Conservation (phyloP, 2,888 invertebrate species). For the Euzophera pinguis region DNA sequence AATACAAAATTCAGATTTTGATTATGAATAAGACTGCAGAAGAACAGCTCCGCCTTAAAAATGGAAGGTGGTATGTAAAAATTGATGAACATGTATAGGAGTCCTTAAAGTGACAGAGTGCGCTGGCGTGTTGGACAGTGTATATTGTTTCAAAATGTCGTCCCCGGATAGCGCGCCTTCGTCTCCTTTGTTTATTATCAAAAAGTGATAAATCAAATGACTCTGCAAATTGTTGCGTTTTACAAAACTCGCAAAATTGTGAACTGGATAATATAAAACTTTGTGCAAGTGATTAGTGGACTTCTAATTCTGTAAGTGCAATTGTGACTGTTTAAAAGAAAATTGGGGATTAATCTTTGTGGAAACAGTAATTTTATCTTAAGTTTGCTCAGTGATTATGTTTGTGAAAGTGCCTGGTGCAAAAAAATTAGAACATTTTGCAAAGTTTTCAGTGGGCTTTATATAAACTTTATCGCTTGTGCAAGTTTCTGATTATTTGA, state of each 20-base stretch:
- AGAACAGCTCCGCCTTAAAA: conserved; percentile 79
- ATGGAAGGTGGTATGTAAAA: conserved; percentile 81
- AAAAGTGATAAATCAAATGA: conserved; percentile 78
- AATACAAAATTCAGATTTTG: conserved; percentile 25
- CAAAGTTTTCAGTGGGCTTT: neutral
- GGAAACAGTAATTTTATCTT: neutral
- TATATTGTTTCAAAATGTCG: conserved; percentile 78
- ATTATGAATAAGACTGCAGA: conserved; percentile 46
- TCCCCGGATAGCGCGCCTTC: conserved; percentile 60
- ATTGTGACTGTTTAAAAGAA: conserved; percentile 18
- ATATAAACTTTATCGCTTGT: neutral
- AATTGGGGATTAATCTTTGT: neutral
- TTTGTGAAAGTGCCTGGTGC: neutral
- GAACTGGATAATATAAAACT: conserved; percentile 17
- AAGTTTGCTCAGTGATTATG: neutral
- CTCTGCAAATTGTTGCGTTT: conserved; percentile 58
- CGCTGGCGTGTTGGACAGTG: conserved; percentile 77
- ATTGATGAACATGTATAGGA: conserved; percentile 80
- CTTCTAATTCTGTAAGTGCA: conserved; percentile 17
- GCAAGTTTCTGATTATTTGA: neutral
- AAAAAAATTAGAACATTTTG: neutral
- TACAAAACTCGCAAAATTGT: conserved; percentile 32
- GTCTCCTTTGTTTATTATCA: conserved; percentile 71
- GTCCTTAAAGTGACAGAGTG: conserved; percentile 80
- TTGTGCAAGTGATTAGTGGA: conserved; percentile 26